Evolutionary conservation across 2,888 invertebrate species (phyloP), one percentile per base, ranked within the genome.

Genomic region (Molorchus minor): DNA sequence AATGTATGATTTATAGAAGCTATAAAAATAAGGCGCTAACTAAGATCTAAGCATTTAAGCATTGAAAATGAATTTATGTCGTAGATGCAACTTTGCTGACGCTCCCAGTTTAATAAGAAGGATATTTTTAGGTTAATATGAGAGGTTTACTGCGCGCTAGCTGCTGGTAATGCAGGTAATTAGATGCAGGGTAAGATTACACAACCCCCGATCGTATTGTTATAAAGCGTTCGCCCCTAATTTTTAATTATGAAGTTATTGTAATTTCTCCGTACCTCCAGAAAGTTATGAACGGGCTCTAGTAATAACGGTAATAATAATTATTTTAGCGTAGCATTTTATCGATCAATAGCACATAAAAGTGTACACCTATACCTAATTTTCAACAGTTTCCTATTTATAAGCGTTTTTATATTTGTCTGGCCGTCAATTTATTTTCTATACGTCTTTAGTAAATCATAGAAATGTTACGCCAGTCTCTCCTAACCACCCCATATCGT

Each of bases 181-280:
- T 71, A 70, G 67, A 62, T 70, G 65, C 68, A 67, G 63, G 60
- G 61, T 62, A 63, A 65, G 68, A 67, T 67, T 71, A 69, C n/a
- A n/a, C n/a, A 68, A 69, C 66, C 65, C 59, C 55, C 57, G 45
- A 55, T 60, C 69, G 67, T 65, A 70, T 69, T 66, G 65, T 72
- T 69, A 67, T 64, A 66, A 67, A 69, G 64, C 67, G 68, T 69
- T 67, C 25, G 33, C 20, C 66, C 64, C 61, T 66, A 71, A 68
- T 69, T 71, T 69, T 68, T 66, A 70, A 68, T 67, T 70, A 69
- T 59, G 62, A 54, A 47, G 35, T 56, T 54, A 46, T 56, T 58
- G 57, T 68, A 62, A 60, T 62, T 65, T 58, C 59, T 61, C 63
- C 3, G 25, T 25, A 8, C 25, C 3, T 8, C 25, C 8, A 8